Evolutionary conservation across 37 sponge, comb jelly and placozoan genomes (phyloP), one percentile per base, ranked within the genome.

Genomic region (Petrosia ficiformis): DNA sequence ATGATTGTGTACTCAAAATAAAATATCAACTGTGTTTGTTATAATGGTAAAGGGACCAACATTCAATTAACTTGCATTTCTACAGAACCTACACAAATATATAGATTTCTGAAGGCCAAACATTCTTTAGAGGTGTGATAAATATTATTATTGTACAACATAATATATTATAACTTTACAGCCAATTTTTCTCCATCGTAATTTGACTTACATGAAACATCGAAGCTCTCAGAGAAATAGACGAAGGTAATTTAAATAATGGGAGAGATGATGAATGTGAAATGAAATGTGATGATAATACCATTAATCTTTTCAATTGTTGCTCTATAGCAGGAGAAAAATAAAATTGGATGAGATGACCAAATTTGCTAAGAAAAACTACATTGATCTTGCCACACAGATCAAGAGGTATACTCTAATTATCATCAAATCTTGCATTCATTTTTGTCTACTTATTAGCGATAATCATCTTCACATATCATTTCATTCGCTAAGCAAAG

Each of bases 101-200:
- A 87, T 43, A 37, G 81, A 37, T 75, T 87, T 29, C 71, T 87
- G 43, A 67, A 76, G 63, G 76, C 81, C 1, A 68, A 81, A 37
- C 81, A 87, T 26, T 34, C 72, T 19, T 44, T 87, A 0, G 79
- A 87, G 81, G 87, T 87, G 42, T 32, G 59, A 3, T 10, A 4
- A 31, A 67, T 36, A 1, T 44, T 35, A 48, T 56, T 34, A 39
- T 57, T n/a, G 30, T 54, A 39, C 24, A 39, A 71, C 59, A 2
- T 41, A 65, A 5, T 21, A n/a, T 42, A 44, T 44, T 52, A 30
- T 39, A 34, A 31, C 41, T 44, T 70, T 71, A 32, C 65, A 90
- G 85, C 85, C 90, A 19, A 11, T 90, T 5, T 90, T 90, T 48
- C 72, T 90, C 60, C 80, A 90, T 10, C 52, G 90, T 40, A 90